phyloP scores from a whole-genome alignment of 2,888 invertebrate species.

The Lithophane socia region DNA sequence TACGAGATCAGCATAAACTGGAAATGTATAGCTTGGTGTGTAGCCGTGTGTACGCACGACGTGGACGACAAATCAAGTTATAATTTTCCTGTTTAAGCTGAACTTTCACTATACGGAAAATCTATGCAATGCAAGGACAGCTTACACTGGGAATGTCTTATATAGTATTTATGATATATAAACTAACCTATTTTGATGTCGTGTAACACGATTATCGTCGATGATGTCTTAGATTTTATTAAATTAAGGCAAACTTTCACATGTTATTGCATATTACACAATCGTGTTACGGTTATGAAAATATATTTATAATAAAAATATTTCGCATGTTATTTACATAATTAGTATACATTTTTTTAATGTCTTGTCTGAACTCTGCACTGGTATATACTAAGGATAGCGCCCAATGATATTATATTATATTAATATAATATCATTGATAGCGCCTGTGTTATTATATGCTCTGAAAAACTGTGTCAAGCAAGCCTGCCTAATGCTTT shows the following conservation, averaged over 20 bases:
- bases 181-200: neutral
- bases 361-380: neutral
- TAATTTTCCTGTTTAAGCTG: neutral
- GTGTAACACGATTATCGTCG: neutral
- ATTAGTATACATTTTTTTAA: neutral
- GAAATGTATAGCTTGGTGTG: no score
- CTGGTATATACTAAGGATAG: no score
- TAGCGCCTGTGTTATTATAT: neutral
- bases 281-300: constrained; percentile 1
- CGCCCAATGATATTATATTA: no score
- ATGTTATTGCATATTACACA: constrained; percentile 22
- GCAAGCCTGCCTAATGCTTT: neutral
- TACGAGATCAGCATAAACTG: no score
- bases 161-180: neutral
- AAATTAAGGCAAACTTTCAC: constrained; percentile 31
- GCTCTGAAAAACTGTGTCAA: neutral
- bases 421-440: no score
- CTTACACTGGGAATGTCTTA: neutral
- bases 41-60: neutral
- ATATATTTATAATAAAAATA: neutral
- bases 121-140: neutral
- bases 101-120: neutral
- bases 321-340: neutral
- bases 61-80: neutral
- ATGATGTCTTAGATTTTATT: neutral